A percentile compares a stretch with the other conserved stretches of the same genome.
Conservation (phyloP, 1,140 invertebrate species). For the Drosophila bocki region DNA sequence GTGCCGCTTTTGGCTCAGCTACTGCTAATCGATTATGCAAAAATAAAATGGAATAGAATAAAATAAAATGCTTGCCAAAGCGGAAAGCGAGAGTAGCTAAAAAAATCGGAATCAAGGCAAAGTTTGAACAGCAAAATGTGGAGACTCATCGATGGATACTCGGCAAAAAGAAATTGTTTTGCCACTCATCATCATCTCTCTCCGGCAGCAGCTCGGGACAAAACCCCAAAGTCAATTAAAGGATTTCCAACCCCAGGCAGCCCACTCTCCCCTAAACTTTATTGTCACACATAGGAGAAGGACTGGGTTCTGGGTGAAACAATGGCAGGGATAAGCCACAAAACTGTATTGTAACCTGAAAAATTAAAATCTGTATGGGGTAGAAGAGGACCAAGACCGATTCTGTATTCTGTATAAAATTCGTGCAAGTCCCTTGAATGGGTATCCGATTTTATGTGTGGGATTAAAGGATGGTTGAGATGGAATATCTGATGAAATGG, state of each 20-base stretch:
- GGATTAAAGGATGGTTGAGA: slow-evolving; percentile 11
- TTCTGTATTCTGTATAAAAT: slow-evolving; percentile 2
- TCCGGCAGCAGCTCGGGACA: slow-evolving; percentile 1
- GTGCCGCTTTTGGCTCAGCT: slow-evolving; percentile 33
- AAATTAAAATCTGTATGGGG: slow-evolving; percentile 23
- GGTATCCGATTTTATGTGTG: slow-evolving; percentile 5
- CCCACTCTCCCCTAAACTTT: slow-evolving; percentile 41
- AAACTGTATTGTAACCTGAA: slow-evolving; percentile 56
- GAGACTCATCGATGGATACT: slow-evolving; percentile 48
- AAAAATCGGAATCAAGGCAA: slow-evolving; percentile 23
- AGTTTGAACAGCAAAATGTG: slow-evolving; percentile 48
- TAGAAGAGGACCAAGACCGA: too few species aligned
- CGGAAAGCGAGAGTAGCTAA: slow-evolving; percentile 14
- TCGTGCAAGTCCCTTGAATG: slow-evolving; percentile 10
- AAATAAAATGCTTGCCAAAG: slow-evolving; percentile 58
- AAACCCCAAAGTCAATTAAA: slow-evolving; percentile 78
- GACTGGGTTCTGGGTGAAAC: slow-evolving; percentile 18
- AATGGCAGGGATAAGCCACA: slow-evolving; percentile 50
- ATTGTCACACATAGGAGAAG: slow-evolving; percentile 69
- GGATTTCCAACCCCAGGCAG: slow-evolving; percentile 52
- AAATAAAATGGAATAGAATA: slow-evolving; percentile 60
- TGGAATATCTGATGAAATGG: slow-evolving; percentile 18
- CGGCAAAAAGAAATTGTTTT: slow-evolving; percentile 36
- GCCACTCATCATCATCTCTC: slow-evolving; percentile 59
- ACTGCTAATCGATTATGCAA: slow-evolving; percentile 76